Conservation (phyloP, 2,797 vertebrate species). For the Danio albolineatus region DNA sequence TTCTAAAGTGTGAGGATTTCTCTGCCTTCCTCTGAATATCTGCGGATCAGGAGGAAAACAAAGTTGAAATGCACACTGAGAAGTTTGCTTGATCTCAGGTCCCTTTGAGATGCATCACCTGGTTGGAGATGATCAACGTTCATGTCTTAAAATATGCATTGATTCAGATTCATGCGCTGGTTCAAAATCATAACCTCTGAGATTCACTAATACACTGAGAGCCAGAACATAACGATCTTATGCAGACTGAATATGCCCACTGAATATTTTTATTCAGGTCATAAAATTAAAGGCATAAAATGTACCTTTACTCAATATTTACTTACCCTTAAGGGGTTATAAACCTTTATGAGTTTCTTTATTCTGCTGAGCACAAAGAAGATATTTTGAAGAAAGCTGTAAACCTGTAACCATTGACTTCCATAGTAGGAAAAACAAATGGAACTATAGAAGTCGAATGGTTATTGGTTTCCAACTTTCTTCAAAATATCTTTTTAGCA, state of each 20-base stretch:
- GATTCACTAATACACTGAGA: not conserved
- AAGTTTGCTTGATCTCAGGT: not conserved
- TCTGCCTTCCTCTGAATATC: slow-evolving; percentile 27
- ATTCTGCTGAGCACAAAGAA: too few species aligned
- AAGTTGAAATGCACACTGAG: slow-evolving; percentile 6
- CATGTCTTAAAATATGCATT: slow-evolving; percentile 18
- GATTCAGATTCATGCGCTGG: slow-evolving; percentile 11
- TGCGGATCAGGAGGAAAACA: slow-evolving; percentile 15
- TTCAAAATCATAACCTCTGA: slow-evolving; percentile 18
- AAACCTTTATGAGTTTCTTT: too few species aligned
- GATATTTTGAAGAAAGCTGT: too few species aligned
- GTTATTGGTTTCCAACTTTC: too few species aligned
- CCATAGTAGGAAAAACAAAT: too few species aligned
- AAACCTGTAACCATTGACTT: too few species aligned
- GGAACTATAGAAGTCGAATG: too few species aligned
- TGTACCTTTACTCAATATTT: too few species aligned
- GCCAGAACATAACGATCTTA: slow-evolving; percentile 7
- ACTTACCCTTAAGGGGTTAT: too few species aligned
- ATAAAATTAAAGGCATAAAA: too few species aligned
- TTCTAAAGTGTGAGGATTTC: slow-evolving; percentile 40
- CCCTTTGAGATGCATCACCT: not conserved
- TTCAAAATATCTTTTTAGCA: too few species aligned
- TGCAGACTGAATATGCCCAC: slow-evolving; percentile 3
- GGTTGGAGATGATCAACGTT: not conserved
- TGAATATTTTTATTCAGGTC: not conserved